A percentile compares a stretch with the other conserved stretches of the same genome.
These are phyloP conservation scores for Orchesellides sinensis DNA, from an alignment of 2,888 invertebrate species.

Conservation along the genomic window DNA sequence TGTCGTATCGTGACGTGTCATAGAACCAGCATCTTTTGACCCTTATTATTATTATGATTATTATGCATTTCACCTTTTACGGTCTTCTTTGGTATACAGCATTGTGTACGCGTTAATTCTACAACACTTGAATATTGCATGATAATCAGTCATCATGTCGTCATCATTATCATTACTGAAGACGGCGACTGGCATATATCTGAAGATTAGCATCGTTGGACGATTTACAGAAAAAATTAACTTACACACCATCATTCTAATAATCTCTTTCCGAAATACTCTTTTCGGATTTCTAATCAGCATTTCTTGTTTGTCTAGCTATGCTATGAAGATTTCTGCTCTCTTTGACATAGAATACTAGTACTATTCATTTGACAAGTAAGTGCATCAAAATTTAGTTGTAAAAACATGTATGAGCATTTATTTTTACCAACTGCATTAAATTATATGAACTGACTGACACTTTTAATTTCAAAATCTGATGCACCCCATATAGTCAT, in stretches of 20 bases:
- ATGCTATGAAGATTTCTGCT: too few relatives aligned
- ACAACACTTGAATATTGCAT: constrained; percentile 36
- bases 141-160: constrained; percentile 61
- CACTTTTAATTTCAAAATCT: not conserved
- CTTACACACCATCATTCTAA: constrained; percentile 12
- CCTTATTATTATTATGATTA: constrained; percentile 33
- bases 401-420: too few relatives aligned
- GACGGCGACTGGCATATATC: constrained; percentile 9
- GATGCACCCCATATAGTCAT: not conserved
- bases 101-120: too few relatives aligned
- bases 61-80: constrained; percentile 44
- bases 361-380: too few relatives aligned
- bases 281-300: too few relatives aligned
- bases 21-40: constrained; percentile 12
- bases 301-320: too few relatives aligned
- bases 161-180: constrained; percentile 42
- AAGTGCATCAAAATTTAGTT: too few relatives aligned
- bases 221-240: constrained; percentile 21
- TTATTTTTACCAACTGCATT: too few relatives aligned
- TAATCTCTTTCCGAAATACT: not conserved
- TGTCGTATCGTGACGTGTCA: constrained; percentile 1
- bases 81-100: constrained; percentile 12
- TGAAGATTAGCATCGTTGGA: constrained; percentile 44
- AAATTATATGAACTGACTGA: too few relatives aligned
- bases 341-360: too few relatives aligned